Evolutionary conservation across 2,113 vertebrate genomes (phyloP), one percentile per base, ranked within the genome.

Genomic region (Triplophysa siluroides): DNA sequence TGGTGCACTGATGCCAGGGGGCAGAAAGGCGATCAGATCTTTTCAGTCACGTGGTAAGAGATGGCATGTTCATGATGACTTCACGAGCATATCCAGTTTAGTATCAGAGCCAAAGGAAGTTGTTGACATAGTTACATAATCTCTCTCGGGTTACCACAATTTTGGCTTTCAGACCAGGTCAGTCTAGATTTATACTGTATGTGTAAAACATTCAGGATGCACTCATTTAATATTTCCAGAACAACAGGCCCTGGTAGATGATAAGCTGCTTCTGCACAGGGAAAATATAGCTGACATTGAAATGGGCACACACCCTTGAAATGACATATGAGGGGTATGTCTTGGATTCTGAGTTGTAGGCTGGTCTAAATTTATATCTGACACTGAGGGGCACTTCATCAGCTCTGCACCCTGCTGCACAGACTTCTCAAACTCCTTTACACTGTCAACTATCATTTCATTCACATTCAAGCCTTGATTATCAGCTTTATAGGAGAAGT

Each of bases 21-120:
- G 19, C 19, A 21, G 54, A 21, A 9, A 58, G n/a, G 54, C n/a
- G 16, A 77, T 65, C 62, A 18, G 62, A 77, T 21, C 43, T 23
- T 76, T 16, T 58, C 8, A 74, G 52, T 4, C 50, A 47, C 23
- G 19, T 60, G 43, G 67, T 58, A 47, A 71, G 73, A 38, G 12
- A 16, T 76, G 81, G 68, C 26, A 70, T 82, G 76, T n/a, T 75
- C 33, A 10, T 50, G 54, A 75, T 84, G 82, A 86, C 76, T 75
- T 88, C 81, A 83, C 75, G 66, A 54, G 43, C 21, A 54, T 73
- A 87, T 87, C 64, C 33, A 60, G 63, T 76, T 62, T 50, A 33
- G 54, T 18, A 65, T 38, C 4, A 24, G 26, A 54, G 56, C 33
- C 23, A 19, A 1, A 54, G 11, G 14, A 47, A 50, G 23, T 68